Evolutionary conservation across 1,140 invertebrate species (phyloP).

Genomic region (Teleopsis dalmanni): DNA sequence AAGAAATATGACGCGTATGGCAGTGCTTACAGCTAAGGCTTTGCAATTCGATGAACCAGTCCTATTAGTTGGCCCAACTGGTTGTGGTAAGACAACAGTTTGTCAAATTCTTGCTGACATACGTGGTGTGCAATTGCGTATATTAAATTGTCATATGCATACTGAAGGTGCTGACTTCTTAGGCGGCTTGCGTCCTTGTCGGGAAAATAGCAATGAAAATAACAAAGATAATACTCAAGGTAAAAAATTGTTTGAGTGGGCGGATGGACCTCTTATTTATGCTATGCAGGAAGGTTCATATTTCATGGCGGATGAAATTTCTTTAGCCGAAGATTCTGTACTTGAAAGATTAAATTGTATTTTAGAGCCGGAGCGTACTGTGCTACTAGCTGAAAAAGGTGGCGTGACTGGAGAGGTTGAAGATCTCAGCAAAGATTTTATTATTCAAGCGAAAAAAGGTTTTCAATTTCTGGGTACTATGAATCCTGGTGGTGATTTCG

Average conservation of each 20-base stretch:
- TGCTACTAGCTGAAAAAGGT: constrained; percentile 87
- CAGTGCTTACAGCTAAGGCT: constrained; percentile 84
- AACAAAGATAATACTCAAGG: constrained; percentile 1
- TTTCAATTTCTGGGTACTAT: constrained; percentile 97
- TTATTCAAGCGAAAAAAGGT: constrained; percentile 63
- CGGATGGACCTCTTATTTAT: constrained; percentile 88
- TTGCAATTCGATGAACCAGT: constrained; percentile 91
- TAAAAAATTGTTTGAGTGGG: constrained; percentile 84
- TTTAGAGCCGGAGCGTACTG: constrained; percentile 84
- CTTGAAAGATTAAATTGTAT: constrained; percentile 95
- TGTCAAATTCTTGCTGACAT: constrained; percentile 79
- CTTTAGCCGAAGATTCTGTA: constrained; percentile 96
- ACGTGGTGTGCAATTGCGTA: constrained; percentile 57
- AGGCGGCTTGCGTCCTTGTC: constrained; percentile 86
- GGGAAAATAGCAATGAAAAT: constrained; percentile 52
- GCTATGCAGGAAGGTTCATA: constrained; percentile 83
- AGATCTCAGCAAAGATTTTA: constrained; percentile 47
- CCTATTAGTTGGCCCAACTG: constrained; percentile 94
- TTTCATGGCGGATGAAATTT: constrained; percentile 98
- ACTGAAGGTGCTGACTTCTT: constrained; percentile 97
- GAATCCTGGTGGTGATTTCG: constrained; percentile 99
- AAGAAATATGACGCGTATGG: constrained; percentile 79
- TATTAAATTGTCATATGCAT: constrained; percentile 97
- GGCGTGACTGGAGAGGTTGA: constrained; percentile 45
- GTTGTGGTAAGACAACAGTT: constrained; percentile 96